phyloP scores from a whole-genome alignment of 2,113 vertebrate species.

The Cynocephalus volans region DNA sequence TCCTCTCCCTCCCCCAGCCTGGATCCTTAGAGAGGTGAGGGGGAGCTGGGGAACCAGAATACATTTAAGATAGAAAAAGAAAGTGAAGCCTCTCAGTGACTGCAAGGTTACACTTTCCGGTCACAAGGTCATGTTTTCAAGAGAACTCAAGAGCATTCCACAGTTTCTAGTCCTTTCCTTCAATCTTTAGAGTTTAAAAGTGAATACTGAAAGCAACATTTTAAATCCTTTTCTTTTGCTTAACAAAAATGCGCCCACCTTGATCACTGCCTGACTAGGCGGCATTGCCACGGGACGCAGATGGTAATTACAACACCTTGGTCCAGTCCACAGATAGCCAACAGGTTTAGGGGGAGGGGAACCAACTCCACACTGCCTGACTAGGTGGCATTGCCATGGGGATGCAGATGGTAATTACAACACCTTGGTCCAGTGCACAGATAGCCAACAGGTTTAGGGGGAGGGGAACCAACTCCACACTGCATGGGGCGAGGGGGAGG shows the following conservation, averaged over 20 bases:
- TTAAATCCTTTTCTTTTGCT: conserved; percentile 4
- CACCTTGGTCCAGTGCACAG: background rate
- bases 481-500: fast-evolving
- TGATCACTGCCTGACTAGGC: background rate
- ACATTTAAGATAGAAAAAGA: conserved; percentile 15
- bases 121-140: conserved; percentile 15
- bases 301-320: background rate
- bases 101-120: background rate
- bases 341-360: background rate
- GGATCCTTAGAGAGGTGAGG: background rate
- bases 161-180: background rate
- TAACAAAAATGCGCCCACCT: background rate
- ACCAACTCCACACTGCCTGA: background rate
- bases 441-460: background rate
- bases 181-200: conserved; percentile 30
- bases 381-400: background rate
- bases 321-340: background rate
- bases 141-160: background rate
- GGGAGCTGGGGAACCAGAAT: conserved; percentile 26
- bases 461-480: background rate
- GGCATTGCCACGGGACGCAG: background rate
- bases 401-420: background rate
- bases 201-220: background rate
- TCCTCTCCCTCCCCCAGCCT: background rate
- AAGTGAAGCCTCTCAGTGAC: background rate